Conservation (phyloP, 2,797 vertebrate species). For the Varecia variegata region DNA sequence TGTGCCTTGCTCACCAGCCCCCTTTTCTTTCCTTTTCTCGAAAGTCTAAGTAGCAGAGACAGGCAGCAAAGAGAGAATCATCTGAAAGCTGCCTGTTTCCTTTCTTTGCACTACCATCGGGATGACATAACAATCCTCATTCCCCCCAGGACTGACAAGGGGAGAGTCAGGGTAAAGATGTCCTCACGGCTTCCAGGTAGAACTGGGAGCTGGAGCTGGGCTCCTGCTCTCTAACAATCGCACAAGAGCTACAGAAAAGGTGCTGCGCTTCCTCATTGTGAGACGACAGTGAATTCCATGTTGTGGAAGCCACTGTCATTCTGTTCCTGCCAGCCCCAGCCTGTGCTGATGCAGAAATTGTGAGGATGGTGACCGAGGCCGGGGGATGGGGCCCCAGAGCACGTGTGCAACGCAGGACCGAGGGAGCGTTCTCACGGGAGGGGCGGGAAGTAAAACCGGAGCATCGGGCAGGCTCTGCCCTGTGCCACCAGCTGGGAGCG, state of each 20-base stretch:
- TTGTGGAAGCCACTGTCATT: accelerated
- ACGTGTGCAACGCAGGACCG: accelerated
- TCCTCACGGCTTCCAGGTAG: not conserved
- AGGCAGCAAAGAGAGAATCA: not conserved
- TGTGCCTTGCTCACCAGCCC: accelerated
- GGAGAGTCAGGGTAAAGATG: not conserved
- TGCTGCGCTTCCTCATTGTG: accelerated
- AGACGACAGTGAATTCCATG: accelerated
- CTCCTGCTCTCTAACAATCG: not conserved
- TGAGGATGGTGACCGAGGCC: accelerated
- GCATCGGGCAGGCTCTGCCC: accelerated
- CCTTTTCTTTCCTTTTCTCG: not conserved
- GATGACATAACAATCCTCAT: no score
- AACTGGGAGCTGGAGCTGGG: not conserved
- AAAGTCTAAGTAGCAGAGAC: not conserved
- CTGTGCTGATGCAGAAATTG: not conserved
- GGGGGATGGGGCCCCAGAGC: not conserved
- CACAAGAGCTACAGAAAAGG: accelerated
- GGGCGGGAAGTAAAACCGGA: accelerated
- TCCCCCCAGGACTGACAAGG: not conserved
- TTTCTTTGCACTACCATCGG: accelerated
- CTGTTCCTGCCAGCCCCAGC: not conserved
- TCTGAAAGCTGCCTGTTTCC: not conserved
- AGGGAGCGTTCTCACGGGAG: accelerated
- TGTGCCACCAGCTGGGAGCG: no score